phyloP scores from a whole-genome alignment of 1,140 invertebrate species.

The Drosophila mauritiana region DNA sequence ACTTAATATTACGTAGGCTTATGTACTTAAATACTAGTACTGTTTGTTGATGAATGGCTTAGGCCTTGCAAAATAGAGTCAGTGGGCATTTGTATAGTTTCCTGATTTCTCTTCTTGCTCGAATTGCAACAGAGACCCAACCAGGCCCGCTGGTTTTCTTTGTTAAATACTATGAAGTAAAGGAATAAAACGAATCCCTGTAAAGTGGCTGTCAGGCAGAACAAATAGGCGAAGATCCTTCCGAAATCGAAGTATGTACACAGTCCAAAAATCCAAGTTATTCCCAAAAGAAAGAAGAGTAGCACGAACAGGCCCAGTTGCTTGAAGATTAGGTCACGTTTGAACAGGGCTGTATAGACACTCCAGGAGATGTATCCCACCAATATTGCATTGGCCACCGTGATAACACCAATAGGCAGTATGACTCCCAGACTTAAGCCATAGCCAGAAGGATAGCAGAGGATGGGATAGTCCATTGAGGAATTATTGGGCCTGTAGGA shows the following conservation, averaged over 20 bases:
- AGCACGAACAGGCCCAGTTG: conserved; percentile 87
- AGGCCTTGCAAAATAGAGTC: conserved; percentile 6
- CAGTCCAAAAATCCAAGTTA: conserved; percentile 88
- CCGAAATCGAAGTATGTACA: conserved; percentile 85
- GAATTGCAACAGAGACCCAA: conserved; percentile 18
- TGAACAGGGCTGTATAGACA: conserved; percentile 85
- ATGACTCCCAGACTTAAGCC: conserved; percentile 86
- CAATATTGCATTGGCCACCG: conserved; percentile 86
- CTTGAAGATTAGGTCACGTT: conserved; percentile 85
- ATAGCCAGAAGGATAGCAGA: conserved; percentile 87
- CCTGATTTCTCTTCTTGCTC: background rate
- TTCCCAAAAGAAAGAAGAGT: conserved; percentile 88
- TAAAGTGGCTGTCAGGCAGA: conserved; percentile 87
- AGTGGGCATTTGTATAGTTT: conserved; percentile 13
- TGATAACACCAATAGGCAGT: conserved; percentile 86
- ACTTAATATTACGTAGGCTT: too few relatives aligned
- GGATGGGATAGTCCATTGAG: conserved; percentile 29
- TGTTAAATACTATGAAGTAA: conserved; percentile 88
- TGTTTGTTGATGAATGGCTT: conserved; percentile 16
- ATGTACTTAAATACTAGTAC: conserved; percentile 8
- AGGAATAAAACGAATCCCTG: conserved; percentile 89
- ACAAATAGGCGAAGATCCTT: conserved; percentile 87
- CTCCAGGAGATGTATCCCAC: conserved; percentile 86
- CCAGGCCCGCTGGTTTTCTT: conserved; percentile 86
- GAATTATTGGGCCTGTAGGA: conserved; percentile 85